These are phyloP conservation scores for Odontocolon sp. DNA, from an alignment of 2,888 invertebrate genomes.

Conservation along the genomic window DNA sequence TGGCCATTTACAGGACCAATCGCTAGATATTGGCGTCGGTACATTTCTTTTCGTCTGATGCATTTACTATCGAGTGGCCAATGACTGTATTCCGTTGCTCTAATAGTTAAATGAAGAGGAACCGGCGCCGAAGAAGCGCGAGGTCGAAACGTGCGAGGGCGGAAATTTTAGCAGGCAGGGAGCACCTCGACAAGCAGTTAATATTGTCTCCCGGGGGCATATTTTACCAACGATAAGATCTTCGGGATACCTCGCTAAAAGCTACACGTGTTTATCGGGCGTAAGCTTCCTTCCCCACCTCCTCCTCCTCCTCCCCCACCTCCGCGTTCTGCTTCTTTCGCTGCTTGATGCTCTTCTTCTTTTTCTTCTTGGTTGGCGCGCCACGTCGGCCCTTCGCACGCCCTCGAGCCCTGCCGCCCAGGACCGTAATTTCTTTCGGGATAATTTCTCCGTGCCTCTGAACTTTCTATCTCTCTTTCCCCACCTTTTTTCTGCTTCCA, in stretches of 20 bases:
- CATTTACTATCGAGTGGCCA: no score
- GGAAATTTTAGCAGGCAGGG: conserved; percentile 53
- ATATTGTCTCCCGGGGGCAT: conserved; percentile 80
- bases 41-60: no score
- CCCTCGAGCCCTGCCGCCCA: conserved; percentile 69
- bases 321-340: conserved; percentile 44
- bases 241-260: conserved; percentile 80
- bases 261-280: conserved; percentile 81
- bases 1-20: no score
- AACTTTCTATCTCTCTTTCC: conserved; percentile 34
- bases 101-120: conserved; percentile 69
- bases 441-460: conserved; percentile 65
- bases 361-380: conserved; percentile 20
- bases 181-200: conserved; percentile 77
- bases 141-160: conserved; percentile 58
- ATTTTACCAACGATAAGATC: conserved; percentile 80
- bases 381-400: conserved; percentile 56
- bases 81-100: no score
- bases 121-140: conserved; percentile 33
- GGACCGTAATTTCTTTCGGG: conserved; percentile 70
- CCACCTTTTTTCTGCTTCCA: conserved; percentile 31
- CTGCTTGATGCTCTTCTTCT: conserved; percentile 39
- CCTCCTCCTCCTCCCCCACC: conserved; percentile 41
- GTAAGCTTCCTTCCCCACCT: conserved; percentile 66
- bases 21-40: no score